A percentile compares a stretch with the other conserved stretches of the same genome.
These are phyloP conservation scores for Brachypteracias leptosomus DNA, from an alignment of 2,113 vertebrate genomes.

Conservation along the genomic window DNA sequence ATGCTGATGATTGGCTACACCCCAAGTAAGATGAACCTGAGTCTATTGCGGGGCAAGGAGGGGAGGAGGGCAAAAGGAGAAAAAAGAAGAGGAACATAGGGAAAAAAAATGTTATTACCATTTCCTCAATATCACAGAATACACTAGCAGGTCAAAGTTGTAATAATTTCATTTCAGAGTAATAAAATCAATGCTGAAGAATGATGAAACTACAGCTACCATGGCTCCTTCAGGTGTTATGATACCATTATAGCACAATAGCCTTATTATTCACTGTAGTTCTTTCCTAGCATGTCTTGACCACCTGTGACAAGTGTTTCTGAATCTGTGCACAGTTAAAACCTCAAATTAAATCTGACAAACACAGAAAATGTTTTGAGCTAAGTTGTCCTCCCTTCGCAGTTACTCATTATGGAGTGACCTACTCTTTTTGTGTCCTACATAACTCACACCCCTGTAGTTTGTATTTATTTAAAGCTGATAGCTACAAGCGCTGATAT, in stretches of 20 bases:
- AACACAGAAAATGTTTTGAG: background rate
- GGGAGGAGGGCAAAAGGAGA: background rate
- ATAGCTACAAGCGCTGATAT: slow-evolving; percentile 64
- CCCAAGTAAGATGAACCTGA: background rate
- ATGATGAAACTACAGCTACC: background rate
- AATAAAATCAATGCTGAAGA: slow-evolving; percentile 1
- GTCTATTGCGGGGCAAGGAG: background rate
- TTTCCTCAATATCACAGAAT: background rate
- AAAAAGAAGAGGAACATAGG: background rate
- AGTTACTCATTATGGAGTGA: slow-evolving; percentile 28
- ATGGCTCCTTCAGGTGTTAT: background rate
- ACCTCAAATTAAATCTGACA: slow-evolving; percentile 66
- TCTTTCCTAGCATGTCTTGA: slow-evolving; percentile 8
- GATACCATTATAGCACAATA: background rate
- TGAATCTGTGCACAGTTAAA: background rate
- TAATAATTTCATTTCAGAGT: slow-evolving; percentile 6
- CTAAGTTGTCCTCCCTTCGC: slow-evolving; percentile 45
- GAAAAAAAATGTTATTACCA: background rate
- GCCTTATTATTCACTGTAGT: slow-evolving; percentile 1
- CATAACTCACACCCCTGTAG: slow-evolving; percentile 7
- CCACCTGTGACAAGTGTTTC: slow-evolving; percentile 24
- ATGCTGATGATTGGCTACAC: background rate
- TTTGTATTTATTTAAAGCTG: slow-evolving; percentile 56
- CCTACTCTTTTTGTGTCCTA: slow-evolving; percentile 39
- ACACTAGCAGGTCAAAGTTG: background rate